Evolutionary conservation across 2,797 vertebrate species (phyloP).

Genomic region (Argentina silus): DNA sequence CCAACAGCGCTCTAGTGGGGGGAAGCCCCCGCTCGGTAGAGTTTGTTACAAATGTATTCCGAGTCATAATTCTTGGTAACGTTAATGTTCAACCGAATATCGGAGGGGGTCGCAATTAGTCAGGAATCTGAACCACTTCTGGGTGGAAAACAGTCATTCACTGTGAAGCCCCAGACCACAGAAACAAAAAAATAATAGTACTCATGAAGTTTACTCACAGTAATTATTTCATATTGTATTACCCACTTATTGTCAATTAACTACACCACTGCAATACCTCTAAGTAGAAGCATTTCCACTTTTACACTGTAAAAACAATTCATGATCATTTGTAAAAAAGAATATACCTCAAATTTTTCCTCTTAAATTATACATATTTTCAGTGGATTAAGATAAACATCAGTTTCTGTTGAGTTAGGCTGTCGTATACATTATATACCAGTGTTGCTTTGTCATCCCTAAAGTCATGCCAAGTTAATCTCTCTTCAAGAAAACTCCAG

Average conservation of each 20-base stretch:
- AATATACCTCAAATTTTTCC: too few species aligned
- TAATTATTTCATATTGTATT: not conserved
- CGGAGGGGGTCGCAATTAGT: constrained; percentile 63
- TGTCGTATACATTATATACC: too few species aligned
- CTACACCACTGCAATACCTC: too few species aligned
- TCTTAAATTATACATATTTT: too few species aligned
- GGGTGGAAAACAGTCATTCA: constrained; percentile 46
- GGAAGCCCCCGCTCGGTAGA: constrained; percentile 56
- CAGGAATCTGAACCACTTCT: constrained; percentile 58
- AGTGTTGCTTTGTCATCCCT: too few species aligned
- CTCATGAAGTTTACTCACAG: not conserved
- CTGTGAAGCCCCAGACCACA: constrained; percentile 44
- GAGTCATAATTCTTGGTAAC: constrained; percentile 58
- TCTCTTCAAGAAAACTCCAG: too few species aligned
- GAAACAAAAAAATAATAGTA: constrained; percentile 39
- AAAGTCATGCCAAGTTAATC: too few species aligned
- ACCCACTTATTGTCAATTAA: not conserved
- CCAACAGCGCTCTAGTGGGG: constrained; percentile 52
- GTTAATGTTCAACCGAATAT: constrained; percentile 51
- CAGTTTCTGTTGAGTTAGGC: too few species aligned
- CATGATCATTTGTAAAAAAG: too few species aligned
- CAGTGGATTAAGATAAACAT: too few species aligned
- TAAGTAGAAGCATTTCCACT: too few species aligned
- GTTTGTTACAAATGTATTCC: constrained; percentile 53
- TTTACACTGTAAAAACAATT: too few species aligned